A percentile compares a stretch with the other conserved stretches of the same genome.
These are phyloP conservation scores for Ceyx melanurus DNA, from an alignment of 2,113 vertebrate genomes.

Conservation along the genomic window DNA sequence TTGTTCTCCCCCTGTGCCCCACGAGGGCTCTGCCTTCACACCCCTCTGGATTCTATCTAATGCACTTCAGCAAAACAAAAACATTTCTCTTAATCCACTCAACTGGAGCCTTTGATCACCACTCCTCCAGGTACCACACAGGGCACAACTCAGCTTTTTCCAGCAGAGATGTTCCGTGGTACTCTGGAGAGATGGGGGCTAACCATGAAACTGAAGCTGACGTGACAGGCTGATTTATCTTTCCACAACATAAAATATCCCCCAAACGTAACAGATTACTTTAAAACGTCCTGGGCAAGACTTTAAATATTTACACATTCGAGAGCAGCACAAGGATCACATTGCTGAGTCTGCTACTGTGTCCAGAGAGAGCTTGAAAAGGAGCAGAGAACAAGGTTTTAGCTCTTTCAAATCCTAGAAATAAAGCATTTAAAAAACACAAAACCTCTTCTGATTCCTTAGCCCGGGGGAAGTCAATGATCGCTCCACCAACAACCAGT, in stretches of 20 bases:
- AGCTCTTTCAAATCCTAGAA: neutral
- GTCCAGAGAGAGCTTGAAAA: neutral
- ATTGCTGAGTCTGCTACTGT: neutral
- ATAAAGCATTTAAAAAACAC: neutral
- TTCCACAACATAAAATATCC: neutral
- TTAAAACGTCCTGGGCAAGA: neutral
- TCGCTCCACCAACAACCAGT: neutral
- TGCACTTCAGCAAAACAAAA: neutral
- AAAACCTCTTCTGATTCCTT: too few species aligned
- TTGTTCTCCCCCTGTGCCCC: fast-evolving
- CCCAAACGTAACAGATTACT: neutral
- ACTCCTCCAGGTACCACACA: neutral
- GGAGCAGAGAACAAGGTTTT: neutral
- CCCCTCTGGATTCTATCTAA: neutral
- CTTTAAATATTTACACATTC: neutral
- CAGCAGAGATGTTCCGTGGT: fast-evolving
- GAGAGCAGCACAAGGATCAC: fast-evolving
- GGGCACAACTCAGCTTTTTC: neutral
- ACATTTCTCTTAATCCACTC: neutral
- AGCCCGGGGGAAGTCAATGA: neutral
- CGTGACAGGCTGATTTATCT: neutral
- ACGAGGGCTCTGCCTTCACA: fast-evolving
- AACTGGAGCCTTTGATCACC: neutral
- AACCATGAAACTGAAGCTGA: neutral
- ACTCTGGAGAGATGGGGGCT: neutral